These are phyloP conservation scores for Rhabdomys dilectus DNA, from an alignment of 2,113 vertebrate species.

Conservation along the genomic window DNA sequence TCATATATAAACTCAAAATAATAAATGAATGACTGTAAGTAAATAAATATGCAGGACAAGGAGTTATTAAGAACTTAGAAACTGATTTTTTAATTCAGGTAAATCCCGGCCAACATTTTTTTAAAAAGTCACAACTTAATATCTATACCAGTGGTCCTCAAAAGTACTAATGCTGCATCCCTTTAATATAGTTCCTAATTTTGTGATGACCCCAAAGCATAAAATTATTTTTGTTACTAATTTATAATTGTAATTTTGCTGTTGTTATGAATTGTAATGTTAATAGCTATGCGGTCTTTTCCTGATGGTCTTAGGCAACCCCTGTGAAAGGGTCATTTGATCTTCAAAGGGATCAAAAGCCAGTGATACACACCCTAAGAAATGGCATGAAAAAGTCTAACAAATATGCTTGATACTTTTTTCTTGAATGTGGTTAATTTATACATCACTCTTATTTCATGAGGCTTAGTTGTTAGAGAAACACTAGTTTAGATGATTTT, in stretches of 20 bases:
- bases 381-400: neutral
- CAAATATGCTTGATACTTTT: neutral
- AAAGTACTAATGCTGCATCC: too few species aligned
- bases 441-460: neutral
- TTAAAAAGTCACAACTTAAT: neutral
- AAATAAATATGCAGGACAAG: neutral
- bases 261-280: neutral
- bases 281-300: neutral
- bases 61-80: neutral
- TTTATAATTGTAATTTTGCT: neutral
- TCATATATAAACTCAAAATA: neutral
- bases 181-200: too few species aligned
- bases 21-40: neutral
- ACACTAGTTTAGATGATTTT: neutral
- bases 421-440: neutral
- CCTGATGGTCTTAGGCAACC: neutral
- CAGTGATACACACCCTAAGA: neutral
- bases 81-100: neutral
- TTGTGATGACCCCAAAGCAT: neutral
- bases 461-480: neutral
- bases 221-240: neutral
- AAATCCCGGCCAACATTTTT: too few species aligned
- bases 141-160: neutral
- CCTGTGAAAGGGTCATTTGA: neutral
- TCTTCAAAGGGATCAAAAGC: neutral